Percentiles rank a stretch among this genome's conserved stretches.
Evolutionary conservation across 2,888 invertebrate genomes (phyloP).

Genomic region (Cerceris ruficornis): DNA sequence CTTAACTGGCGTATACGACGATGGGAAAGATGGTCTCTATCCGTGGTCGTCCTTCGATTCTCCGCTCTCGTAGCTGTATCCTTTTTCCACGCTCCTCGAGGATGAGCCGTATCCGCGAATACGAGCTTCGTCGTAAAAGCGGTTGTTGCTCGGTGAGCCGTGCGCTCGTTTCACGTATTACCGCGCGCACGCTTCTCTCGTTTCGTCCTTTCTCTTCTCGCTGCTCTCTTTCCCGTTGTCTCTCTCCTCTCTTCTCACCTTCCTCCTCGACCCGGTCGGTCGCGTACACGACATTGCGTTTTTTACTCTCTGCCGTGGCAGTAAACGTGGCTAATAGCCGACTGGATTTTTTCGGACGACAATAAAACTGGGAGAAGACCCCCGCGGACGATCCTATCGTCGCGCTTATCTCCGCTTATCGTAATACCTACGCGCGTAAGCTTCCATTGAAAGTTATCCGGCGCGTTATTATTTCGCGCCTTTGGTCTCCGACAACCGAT

Average conservation of each 20-base stretch:
- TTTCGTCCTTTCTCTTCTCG: slow-evolving; percentile 15
- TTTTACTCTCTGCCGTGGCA: slow-evolving; percentile 47
- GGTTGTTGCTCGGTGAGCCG: slow-evolving; percentile 57
- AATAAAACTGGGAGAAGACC: slow-evolving; percentile 29
- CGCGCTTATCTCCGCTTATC: slow-evolving; percentile 29
- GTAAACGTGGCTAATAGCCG: slow-evolving; percentile 63
- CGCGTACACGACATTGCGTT: slow-evolving; percentile 41
- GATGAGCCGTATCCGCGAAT: slow-evolving; percentile 55
- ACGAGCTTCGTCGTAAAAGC: slow-evolving; percentile 61
- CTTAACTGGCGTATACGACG: slow-evolving; percentile 52
- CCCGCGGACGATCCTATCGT: slow-evolving; percentile 40
- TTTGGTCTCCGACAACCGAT: background rate
- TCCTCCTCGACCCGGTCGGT: slow-evolving; percentile 10
- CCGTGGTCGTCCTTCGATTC: slow-evolving; percentile 54
- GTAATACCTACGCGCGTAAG: background rate
- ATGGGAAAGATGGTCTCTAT: slow-evolving; percentile 11
- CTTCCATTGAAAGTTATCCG: slow-evolving; percentile 25
- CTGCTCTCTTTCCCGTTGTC: background rate
- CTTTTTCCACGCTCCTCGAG: slow-evolving; percentile 28
- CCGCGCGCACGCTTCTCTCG: slow-evolving; percentile 21
- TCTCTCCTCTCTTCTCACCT: background rate
- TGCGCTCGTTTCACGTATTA: slow-evolving; percentile 54
- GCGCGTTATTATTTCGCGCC: slow-evolving; percentile 21
- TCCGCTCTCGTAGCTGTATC: slow-evolving; percentile 18
- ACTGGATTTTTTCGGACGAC: slow-evolving; percentile 51